These are phyloP conservation scores for Euura lappo DNA, from an alignment of 1,140 invertebrate species.

Conservation along the genomic window DNA sequence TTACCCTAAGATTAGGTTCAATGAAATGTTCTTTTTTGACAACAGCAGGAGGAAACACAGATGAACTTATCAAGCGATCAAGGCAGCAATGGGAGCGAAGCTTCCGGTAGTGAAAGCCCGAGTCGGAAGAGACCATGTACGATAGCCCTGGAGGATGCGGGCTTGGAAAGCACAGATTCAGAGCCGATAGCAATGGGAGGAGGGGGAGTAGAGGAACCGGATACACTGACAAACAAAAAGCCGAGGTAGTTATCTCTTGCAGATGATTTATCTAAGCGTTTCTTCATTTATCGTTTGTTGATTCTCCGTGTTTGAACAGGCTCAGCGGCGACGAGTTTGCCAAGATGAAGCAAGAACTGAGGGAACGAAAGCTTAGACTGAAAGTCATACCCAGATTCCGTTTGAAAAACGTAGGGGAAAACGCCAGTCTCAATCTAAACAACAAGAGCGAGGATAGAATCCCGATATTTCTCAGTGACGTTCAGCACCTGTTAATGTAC, in stretches of 20 bases:
- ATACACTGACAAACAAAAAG: constrained; percentile 36
- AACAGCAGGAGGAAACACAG: background rate
- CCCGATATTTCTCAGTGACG: constrained; percentile 80
- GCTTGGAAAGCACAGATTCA: background rate
- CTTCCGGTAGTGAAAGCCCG: background rate
- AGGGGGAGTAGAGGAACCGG: constrained; percentile 16
- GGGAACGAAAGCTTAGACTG: constrained; percentile 62
- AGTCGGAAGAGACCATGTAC: constrained; percentile 34
- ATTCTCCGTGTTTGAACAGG: constrained; percentile 15
- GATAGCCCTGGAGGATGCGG: constrained; percentile 16
- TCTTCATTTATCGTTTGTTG: background rate
- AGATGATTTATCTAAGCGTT: no score
- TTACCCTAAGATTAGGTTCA: no score
- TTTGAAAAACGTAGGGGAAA: constrained; percentile 67
- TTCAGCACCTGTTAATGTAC: constrained; percentile 82
- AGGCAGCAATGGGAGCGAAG: background rate
- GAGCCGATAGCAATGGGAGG: background rate
- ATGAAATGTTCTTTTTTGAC: background rate
- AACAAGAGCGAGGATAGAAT: constrained; percentile 63
- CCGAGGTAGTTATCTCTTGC: constrained; percentile 28
- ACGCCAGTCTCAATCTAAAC: constrained; percentile 62
- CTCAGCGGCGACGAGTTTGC: constrained; percentile 62
- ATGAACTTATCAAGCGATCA: background rate
- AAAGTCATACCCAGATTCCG: constrained; percentile 63
- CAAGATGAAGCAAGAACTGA: constrained; percentile 62